Conservation (phyloP, 1,140 invertebrate species). For the Atta texana region DNA sequence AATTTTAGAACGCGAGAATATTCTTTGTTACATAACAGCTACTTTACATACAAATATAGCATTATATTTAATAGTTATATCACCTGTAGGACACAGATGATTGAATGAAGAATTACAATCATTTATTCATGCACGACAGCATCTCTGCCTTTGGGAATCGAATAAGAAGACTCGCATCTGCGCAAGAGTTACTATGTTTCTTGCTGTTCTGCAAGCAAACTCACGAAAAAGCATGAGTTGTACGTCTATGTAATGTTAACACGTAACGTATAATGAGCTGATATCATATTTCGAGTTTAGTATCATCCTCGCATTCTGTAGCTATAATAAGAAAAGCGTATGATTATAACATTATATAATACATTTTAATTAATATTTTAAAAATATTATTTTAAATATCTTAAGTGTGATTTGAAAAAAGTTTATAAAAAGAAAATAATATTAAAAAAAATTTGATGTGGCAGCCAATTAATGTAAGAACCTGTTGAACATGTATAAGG, state of each 20-base stretch:
- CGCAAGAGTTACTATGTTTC: neutral
- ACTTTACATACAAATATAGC: neutral
- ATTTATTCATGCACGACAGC: slow-evolving; percentile 37
- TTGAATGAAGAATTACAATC: slow-evolving; percentile 41
- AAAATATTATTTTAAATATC: neutral
- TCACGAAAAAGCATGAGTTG: slow-evolving; percentile 1
- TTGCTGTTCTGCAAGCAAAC: slow-evolving; percentile 9
- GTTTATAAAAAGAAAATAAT: slow-evolving; percentile 10
- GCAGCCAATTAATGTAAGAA: neutral
- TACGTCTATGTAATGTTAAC: slow-evolving; percentile 37
- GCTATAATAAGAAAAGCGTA: neutral
- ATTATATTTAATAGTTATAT: neutral
- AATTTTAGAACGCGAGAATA: neutral
- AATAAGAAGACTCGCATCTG: slow-evolving; percentile 13
- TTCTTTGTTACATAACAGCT: neutral
- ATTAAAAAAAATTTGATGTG: neutral
- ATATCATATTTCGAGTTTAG: slow-evolving; percentile 40
- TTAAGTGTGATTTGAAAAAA: neutral
- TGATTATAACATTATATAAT: neutral
- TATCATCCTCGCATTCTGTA: neutral
- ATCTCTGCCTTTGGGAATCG: slow-evolving; percentile 13
- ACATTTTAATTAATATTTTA: neutral
- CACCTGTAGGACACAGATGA: neutral
- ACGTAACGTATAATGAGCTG: slow-evolving; percentile 12
- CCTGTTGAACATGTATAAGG: neutral